Evolutionary conservation across 2,888 invertebrate genomes (phyloP), one percentile per base, ranked within the genome.

Genomic region (Zaprionus obscuricornis): DNA sequence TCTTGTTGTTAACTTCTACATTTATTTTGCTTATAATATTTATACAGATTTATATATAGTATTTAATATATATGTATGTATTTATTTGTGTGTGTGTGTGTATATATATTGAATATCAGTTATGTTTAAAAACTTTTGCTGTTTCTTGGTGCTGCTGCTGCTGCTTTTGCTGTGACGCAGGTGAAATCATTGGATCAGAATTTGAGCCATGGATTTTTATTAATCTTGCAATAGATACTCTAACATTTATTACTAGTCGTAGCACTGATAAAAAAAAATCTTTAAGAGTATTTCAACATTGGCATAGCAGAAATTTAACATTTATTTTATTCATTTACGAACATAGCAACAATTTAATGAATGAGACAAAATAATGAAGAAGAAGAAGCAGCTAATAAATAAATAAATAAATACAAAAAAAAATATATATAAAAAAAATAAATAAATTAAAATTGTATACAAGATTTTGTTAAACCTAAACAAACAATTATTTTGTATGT

Each of bases 151-250:
- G 14, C 17, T 49, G 45, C 18, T 45, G 16, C n/a, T n/a, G n/a
- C n/a, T n/a, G n/a, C n/a, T n/a, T n/a, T n/a, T n/a, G n/a, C n/a
- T 29, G 24, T 70, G 70, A 79, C 76, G 79, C 79, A 70, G 70
- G 60, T 64, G 63, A 70, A 54, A 63, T 58, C 46, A 67, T 36
- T 36, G 33, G 40, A 40, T 57, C 39, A 59, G 54, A 57, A 72
- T 54, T 40, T 51, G 16, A 47, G 31, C 45, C 18, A 26, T 37
- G 13, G 49, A 6, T n/a, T n/a, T n/a, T n/a, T n/a, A n/a, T n/a
- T n/a, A n/a, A n/a, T n/a, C n/a, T n/a, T n/a, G n/a, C 13, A 8
- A 20, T 51, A 11, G 36, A 31, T 57, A 36, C 33, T 62, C 18
- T 33, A 10, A 34, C 18, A 7, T 33, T 40, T n/a, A n/a, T n/a